Evolutionary conservation across 2,113 vertebrate species (phyloP).

Genomic region (Elephantulus edwardii): DNA sequence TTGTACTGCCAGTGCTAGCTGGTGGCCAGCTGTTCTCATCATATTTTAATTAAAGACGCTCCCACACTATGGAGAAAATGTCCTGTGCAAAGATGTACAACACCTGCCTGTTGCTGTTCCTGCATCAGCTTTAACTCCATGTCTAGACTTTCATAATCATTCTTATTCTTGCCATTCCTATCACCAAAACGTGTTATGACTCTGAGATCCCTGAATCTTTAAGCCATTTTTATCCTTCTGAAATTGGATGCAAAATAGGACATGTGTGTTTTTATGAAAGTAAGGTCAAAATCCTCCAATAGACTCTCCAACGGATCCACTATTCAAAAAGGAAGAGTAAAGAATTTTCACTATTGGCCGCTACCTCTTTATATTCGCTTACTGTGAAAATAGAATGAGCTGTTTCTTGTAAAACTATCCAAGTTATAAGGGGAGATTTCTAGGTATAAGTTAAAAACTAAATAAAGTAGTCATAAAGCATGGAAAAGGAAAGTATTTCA

Average conservation of each 20-base stretch:
- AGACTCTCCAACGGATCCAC: background rate
- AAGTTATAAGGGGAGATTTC: background rate
- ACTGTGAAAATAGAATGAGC: constrained; percentile 31
- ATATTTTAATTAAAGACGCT: constrained; percentile 70
- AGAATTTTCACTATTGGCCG: background rate
- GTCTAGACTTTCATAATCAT: background rate
- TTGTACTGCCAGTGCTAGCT: constrained; percentile 64
- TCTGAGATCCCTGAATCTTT: background rate
- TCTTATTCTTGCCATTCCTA: background rate
- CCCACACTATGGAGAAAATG: constrained; percentile 51
- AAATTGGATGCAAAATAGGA: background rate
- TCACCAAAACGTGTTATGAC: background rate
- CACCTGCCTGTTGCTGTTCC: constrained; percentile 40
- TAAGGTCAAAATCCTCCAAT: background rate
- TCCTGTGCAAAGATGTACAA: constrained; percentile 53
- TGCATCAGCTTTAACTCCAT: background rate
- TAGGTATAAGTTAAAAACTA: constrained; percentile 3
- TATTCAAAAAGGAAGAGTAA: background rate
- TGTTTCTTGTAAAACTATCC: constrained; percentile 15
- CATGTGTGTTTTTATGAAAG: background rate
- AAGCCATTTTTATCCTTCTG: background rate
- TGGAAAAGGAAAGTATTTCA: constrained; percentile 7
- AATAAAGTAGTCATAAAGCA: constrained; percentile 7
- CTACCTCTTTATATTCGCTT: background rate
- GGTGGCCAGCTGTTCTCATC: constrained; percentile 67